phyloP scores from a whole-genome alignment of 2,113 vertebrate genomes.

The Ornithorhynchus anatinus region DNA sequence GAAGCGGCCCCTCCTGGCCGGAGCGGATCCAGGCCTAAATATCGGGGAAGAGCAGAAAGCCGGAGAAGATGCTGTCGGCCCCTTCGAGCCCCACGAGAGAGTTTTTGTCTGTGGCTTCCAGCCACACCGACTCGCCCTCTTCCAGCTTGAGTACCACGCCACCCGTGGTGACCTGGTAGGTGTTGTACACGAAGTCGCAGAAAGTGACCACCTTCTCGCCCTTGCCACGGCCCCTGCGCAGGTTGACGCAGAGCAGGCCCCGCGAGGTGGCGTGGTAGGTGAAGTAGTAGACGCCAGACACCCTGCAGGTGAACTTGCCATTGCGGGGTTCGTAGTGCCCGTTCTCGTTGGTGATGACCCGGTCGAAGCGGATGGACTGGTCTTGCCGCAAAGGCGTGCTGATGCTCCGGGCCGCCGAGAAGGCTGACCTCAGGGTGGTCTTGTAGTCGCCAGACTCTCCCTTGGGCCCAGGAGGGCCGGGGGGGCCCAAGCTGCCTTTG shows the following conservation, averaged over 20 bases:
- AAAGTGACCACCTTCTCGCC: constrained; percentile 62
- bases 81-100: constrained; percentile 66
- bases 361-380: constrained; percentile 68
- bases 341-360: constrained; percentile 28
- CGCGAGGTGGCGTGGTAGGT: constrained; percentile 77
- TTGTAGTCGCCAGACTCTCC: constrained; percentile 65
- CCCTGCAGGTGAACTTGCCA: constrained; percentile 67
- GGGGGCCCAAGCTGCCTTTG: constrained; percentile 37
- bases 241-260: constrained; percentile 67
- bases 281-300: constrained; percentile 80
- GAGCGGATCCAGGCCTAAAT: neutral
- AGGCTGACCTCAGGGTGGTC: constrained; percentile 57
- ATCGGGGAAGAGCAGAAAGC: constrained; percentile 77
- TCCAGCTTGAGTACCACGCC: constrained; percentile 71
- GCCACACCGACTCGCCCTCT: constrained; percentile 51
- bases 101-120: constrained; percentile 69
- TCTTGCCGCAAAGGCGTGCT: neutral
- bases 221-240: constrained; percentile 13
- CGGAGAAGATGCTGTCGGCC: constrained; percentile 78
- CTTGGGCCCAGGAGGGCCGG: constrained; percentile 50
- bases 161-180: constrained; percentile 74
- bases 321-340: constrained; percentile 58
- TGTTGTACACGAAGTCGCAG: constrained; percentile 66
- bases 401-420: constrained; percentile 63
- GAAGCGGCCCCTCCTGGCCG: neutral